Percentiles rank a stretch among this genome's conserved stretches.
phyloP scores from a whole-genome alignment of 2,888 invertebrate species.

The Ophion obscuratus region DNA sequence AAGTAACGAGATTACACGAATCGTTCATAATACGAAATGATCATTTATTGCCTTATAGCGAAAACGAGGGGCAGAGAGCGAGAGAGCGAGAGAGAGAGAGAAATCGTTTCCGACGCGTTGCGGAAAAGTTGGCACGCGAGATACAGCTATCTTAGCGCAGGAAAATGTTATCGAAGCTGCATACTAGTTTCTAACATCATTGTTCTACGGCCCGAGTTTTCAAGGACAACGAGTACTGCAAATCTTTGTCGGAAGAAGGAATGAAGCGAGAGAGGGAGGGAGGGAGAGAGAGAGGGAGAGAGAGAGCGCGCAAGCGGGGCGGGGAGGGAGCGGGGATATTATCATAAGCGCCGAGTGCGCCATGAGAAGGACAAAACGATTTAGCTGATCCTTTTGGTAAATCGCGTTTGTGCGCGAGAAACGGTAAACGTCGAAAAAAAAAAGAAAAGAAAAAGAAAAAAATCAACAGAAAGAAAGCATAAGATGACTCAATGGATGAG shows the following conservation, averaged over 20 bases:
- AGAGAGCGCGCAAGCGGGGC: constrained; percentile 25
- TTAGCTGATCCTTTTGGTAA: constrained; percentile 62
- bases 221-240: constrained; percentile 70
- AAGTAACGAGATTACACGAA: constrained; percentile 15
- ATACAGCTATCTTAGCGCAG: constrained; percentile 22
- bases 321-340: constrained; percentile 38
- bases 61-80: constrained; percentile 8
- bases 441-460: constrained; percentile 22
- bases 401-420: constrained; percentile 59
- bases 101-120: constrained; percentile 24
- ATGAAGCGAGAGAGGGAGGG: constrained; percentile 11
- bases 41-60: constrained; percentile 4
- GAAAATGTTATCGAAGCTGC: constrained; percentile 64
- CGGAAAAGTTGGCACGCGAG: constrained; percentile 33
- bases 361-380: constrained; percentile 51
- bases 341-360: constrained; percentile 58
- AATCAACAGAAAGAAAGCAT: constrained; percentile 12
- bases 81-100: constrained; percentile 28
- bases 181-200: constrained; percentile 69
- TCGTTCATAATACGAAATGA: background rate
- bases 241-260: constrained; percentile 64
- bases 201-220: constrained; percentile 68
- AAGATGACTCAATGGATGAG: constrained; percentile 66
- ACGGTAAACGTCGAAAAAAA: constrained; percentile 63
- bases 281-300: background rate